Base-by-base conservation (phyloP, 2,797 vertebrate genomes). In the Acrossocheilus fasciatus region DNA sequence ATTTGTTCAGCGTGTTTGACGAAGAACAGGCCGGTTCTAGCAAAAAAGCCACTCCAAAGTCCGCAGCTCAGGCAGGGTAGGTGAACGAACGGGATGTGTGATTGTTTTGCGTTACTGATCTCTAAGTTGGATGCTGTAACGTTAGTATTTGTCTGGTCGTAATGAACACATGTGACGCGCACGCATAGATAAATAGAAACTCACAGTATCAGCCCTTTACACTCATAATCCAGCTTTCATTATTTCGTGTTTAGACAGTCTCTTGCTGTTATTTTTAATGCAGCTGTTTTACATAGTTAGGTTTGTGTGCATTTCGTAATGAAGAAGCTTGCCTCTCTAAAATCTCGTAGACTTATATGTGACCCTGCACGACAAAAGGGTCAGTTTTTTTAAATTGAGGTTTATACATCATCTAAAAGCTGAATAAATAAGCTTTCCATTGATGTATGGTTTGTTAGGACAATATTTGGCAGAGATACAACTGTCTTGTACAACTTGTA, bases 1-100 rank as follows among this genome's bases (percentile, higher is more conserved):
- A 97, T 9, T 92, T 99, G 2, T 99, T 99, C 89, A 98, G 96
- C 93, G 97, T 99, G 92, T 99, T 99, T 89, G 98, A 99, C 47
- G 97, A 97, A 1, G 97, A 98, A 1, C 90, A 95, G 74, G 89
- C 94, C 0, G 88, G 94, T 1, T 90, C 93, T 1, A 96, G 90
- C 83, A 97, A 96, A 89, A 93, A 91, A 50, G 90, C 90, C 34
- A 90, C 79, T 1, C 14, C 91, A 6, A 12, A 80, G 0, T 0
- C 76, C 43, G 0, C 93, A 75, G 1, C 84, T 30, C 92, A 89
- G 17, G 43, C 89, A 0, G 96, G 95, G 98, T 98, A 92, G 91
- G 83, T 72, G 12, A 15, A 18, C 0, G 4, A 12, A 30, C 4
- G 2, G 7, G 39, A 9, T 34, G 23, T 5, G 2, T 1, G 41